Percentiles rank a stretch among this genome's conserved stretches.
These are phyloP conservation scores for Thamnophis sirtalis DNA, from an alignment of 2,113 vertebrate genomes.

Conservation along the genomic window DNA sequence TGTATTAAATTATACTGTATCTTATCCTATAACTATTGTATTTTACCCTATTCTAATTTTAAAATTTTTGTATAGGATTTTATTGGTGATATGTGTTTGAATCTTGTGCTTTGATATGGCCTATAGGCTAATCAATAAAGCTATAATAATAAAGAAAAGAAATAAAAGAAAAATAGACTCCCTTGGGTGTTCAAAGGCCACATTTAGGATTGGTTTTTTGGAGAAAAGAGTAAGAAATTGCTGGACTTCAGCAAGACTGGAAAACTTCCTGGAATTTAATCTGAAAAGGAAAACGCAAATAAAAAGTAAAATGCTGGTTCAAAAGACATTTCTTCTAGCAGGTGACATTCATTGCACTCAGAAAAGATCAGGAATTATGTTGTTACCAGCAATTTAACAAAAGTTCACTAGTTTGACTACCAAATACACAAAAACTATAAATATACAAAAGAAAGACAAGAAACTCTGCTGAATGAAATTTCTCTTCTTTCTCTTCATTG, in stretches of 20 bases:
- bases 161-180: not conserved
- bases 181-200: not conserved
- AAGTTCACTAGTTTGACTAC: fast-evolving
- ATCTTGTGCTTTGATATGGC: too few species aligned
- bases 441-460: not conserved
- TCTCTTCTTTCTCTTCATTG: not conserved
- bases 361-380: not conserved
- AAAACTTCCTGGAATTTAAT: not conserved
- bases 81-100: too few species aligned
- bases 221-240: not conserved
- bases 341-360: not conserved
- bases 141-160: not conserved
- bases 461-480: not conserved
- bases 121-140: too few species aligned
- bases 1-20: too few species aligned
- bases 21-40: too few species aligned
- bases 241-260: not conserved
- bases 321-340: slow-evolving; percentile 3
- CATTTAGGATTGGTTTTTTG: not conserved
- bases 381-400: slow-evolving; percentile 27
- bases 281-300: slow-evolving; percentile 16
- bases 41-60: too few species aligned
- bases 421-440: not conserved
- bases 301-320: slow-evolving; percentile 2
- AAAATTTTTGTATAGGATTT: too few species aligned